Conservation (phyloP, 1,140 invertebrate species). For the Lasioglossum baleicum region DNA sequence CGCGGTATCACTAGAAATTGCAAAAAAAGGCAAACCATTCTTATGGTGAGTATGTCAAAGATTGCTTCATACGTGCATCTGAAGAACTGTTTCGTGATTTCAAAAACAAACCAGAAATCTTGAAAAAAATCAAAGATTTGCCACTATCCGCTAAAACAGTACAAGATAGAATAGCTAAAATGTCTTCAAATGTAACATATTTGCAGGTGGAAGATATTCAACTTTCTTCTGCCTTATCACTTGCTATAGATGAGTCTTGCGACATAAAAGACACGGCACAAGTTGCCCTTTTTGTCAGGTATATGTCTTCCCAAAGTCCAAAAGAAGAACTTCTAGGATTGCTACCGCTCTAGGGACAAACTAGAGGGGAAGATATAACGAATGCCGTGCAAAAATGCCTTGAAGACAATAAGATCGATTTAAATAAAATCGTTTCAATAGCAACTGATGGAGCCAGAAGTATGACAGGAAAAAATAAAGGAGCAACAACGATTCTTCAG, state of each 20-base stretch:
- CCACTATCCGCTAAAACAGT: slow-evolving; percentile 66
- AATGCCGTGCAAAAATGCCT: slow-evolving; percentile 61
- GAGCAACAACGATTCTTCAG: too few relatives aligned
- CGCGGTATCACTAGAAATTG: slow-evolving; percentile 57
- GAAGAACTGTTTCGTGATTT: slow-evolving; percentile 69
- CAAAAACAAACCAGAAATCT: slow-evolving; percentile 63
- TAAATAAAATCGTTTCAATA: slow-evolving; percentile 68
- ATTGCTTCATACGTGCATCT: slow-evolving; percentile 62
- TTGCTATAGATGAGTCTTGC: slow-evolving; percentile 65
- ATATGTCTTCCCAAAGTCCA: slow-evolving; percentile 53
- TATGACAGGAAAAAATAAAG: too few relatives aligned
- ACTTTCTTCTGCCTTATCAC: slow-evolving; percentile 54
- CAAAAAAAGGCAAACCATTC: slow-evolving; percentile 67
- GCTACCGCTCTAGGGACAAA: slow-evolving; percentile 60
- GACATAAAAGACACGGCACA: slow-evolving; percentile 66
- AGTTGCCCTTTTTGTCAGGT: slow-evolving; percentile 64
- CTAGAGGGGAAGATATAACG: slow-evolving; percentile 64
- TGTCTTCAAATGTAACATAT: slow-evolving; percentile 66
- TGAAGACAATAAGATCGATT: slow-evolving; percentile 59
- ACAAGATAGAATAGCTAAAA: slow-evolving; percentile 59
- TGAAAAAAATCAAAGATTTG: slow-evolving; percentile 66
- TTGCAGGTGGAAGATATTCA: slow-evolving; percentile 63
- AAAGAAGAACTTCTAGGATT: slow-evolving; percentile 64
- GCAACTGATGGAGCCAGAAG: slow-evolving; percentile 55
- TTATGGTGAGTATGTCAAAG: slow-evolving; percentile 70